Evolutionary conservation across 64 coral and sea anemone genomes (phyloP).

Genomic region (Pachyseris speciosa): DNA sequence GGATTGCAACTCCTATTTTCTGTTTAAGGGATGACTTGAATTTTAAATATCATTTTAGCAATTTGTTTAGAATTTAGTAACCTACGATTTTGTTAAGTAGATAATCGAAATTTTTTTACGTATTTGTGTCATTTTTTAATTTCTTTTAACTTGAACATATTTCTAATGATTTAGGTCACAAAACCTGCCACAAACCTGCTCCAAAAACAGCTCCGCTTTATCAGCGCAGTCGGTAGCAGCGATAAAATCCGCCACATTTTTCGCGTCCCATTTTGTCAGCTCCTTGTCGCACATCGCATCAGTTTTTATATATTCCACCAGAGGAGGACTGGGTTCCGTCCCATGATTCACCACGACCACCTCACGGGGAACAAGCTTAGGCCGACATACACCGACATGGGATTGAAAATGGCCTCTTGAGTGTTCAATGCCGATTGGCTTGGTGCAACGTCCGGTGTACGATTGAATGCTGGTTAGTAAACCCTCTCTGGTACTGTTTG

Average conservation of each 20-base stretch:
- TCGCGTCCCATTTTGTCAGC: constrained; percentile 72
- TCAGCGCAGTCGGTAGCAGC: constrained; percentile 80
- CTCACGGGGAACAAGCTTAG: constrained; percentile 79
- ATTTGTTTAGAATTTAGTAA: too few species aligned
- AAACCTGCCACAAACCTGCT: constrained; percentile 60
- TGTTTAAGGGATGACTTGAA: too few species aligned
- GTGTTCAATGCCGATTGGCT: neutral
- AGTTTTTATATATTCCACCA: constrained; percentile 92
- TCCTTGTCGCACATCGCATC: constrained; percentile 77
- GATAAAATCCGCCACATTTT: constrained; percentile 86
- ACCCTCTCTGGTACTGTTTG: neutral
- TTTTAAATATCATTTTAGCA: too few species aligned
- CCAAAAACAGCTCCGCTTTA: constrained; percentile 75
- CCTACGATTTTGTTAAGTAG: too few species aligned
- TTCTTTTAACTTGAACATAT: too few species aligned
- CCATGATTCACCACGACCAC: constrained; percentile 63
- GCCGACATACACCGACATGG: constrained; percentile 82
- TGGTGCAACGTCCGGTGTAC: neutral
- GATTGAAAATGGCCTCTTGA: constrained; percentile 74
- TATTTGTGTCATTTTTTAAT: too few species aligned
- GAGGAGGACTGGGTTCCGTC: constrained; percentile 49
- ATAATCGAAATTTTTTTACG: too few species aligned
- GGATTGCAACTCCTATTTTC: too few species aligned
- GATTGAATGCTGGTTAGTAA: neutral
- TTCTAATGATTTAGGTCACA: neutral